Conservation (phyloP, 2,888 invertebrate genomes). For the Hecatera dysodea region DNA sequence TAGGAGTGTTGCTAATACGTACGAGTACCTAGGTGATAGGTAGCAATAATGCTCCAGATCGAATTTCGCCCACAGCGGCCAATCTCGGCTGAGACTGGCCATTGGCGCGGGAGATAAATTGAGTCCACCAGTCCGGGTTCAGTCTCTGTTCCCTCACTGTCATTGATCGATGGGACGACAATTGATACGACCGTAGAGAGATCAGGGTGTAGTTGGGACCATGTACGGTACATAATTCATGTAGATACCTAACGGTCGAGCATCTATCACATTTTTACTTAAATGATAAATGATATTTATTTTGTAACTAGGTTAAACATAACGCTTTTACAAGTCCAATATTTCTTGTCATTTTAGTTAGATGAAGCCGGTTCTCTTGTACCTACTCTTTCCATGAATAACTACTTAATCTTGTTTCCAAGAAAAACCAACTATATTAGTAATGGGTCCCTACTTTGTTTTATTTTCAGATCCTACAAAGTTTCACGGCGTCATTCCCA, state of each 20-base stretch:
- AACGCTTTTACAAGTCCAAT: no score
- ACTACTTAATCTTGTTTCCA: neutral
- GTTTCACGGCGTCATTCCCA: constrained; percentile 77
- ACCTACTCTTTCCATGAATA: constrained; percentile 5
- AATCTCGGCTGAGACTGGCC: neutral
- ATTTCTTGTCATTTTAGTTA: no score
- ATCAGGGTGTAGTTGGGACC: neutral
- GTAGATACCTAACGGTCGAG: neutral
- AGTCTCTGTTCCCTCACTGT: neutral
- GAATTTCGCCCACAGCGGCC: neutral
- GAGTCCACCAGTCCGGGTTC: neutral
- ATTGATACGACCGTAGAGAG: neutral
- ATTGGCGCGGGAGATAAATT: neutral
- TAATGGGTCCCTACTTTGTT: constrained; percentile 20
- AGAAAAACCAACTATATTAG: neutral
- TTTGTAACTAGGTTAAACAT: no score
- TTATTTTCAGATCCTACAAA: constrained; percentile 83
- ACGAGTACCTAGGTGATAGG: neutral
- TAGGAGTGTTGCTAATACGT: neutral
- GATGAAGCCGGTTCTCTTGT: no score
- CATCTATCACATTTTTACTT: no score
- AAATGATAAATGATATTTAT: no score
- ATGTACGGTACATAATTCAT: neutral
- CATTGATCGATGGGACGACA: no score
- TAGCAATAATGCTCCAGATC: neutral